Percentiles rank a stretch among this genome's conserved stretches.
Evolutionary conservation across 2,113 vertebrate species (phyloP).

Genomic region (Anser brachyrhynchus): DNA sequence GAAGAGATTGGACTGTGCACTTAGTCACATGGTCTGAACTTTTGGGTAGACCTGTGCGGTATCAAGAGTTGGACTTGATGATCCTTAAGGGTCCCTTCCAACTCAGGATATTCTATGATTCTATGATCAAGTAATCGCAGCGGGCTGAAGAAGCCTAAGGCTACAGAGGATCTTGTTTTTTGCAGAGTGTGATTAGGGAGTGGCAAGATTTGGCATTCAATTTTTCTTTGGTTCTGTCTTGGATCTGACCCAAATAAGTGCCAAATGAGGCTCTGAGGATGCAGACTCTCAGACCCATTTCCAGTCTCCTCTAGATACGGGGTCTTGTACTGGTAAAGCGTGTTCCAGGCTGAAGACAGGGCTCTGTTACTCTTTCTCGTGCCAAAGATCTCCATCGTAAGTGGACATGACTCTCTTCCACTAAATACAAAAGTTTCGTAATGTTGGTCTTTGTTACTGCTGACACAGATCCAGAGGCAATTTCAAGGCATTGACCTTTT

Average conservation of each 20-base stretch:
- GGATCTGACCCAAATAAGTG: neutral
- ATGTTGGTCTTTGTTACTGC: neutral
- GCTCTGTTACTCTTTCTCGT: neutral
- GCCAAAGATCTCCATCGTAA: neutral
- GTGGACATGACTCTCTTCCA: neutral
- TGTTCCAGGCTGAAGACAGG: neutral
- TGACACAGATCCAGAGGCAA: neutral
- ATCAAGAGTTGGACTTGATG: too few species aligned
- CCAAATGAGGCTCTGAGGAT: neutral
- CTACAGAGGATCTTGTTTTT: neutral
- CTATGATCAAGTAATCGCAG: neutral
- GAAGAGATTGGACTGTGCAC: too few species aligned
- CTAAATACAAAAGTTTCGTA: neutral
- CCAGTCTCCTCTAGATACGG: neutral
- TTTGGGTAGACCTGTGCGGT: too few species aligned
- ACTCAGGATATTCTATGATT: too few species aligned
- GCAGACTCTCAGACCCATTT: neutral
- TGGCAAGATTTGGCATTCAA: neutral
- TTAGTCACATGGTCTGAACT: too few species aligned
- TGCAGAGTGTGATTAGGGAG: neutral
- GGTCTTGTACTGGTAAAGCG: neutral
- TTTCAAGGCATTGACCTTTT: neutral
- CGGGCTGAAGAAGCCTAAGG: neutral
- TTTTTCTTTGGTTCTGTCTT: neutral
- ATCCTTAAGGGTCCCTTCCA: too few species aligned